Base-by-base conservation (phyloP, 2,797 vertebrate genomes). In the Kryptopterus vitreolus region DNA sequence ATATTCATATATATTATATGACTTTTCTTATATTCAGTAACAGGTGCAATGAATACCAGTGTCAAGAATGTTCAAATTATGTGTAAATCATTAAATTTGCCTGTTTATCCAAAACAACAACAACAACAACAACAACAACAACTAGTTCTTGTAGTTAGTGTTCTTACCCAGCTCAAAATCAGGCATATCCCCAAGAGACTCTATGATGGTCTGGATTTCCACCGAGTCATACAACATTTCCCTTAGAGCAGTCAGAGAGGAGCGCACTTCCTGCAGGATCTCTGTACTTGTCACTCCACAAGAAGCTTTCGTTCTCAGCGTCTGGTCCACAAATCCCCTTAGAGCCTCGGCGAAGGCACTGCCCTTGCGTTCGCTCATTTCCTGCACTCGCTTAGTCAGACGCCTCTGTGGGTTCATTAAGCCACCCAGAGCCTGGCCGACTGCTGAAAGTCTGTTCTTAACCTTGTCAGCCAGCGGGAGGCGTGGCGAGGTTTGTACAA, bases 251-350 rank as follows among this genome's bases (percentile, higher is more conserved):
- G 91, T 93, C 3, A 97, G 93, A 2, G 91, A 90, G 57, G 91
- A 86, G 58, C 95, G 95, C 79, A 96, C 90, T 53, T 94, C 93
- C 91, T 96, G 96, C 18, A 97, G 87, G 87, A 94, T 90, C 82
- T 96, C 95, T 0, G 90, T 90, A 79, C 88, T 92, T 0, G 78
- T 89, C 50, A 82, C 58, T 43, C 85, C 72, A 24, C 80, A 80
- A 18, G 87, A 82, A 0, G 78, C 2, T 35, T 88, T 88, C 43
- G 70, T 83, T 86, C 81, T 88, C 65, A 87, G 85, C 0, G 83
- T 90, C 73, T 78, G 70, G 66, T 93, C 89, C 57, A 91, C 53
- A 55, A 93, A 91, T 55, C 71, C 76, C 15, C 88, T 92, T 46
- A 93, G 87, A 2, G 89, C 89, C 38, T 91, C 91, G 1, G 92